Conservation (phyloP, 1,140 invertebrate species). For the Drosophila pseudoobscura region DNA sequence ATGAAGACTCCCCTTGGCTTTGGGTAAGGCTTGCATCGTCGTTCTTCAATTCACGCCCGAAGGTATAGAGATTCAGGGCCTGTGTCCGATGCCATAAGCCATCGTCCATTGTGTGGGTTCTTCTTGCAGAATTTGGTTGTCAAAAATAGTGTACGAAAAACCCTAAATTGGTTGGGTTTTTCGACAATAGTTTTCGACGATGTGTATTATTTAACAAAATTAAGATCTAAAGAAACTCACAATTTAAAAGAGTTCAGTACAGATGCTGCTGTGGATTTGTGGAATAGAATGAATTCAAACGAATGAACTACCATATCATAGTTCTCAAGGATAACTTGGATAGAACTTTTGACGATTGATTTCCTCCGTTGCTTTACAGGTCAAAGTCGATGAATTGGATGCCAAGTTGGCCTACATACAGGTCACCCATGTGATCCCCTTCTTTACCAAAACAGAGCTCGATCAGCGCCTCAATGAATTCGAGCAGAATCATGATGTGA, state of each 20-base stretch:
- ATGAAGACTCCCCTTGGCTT: conserved; percentile 22
- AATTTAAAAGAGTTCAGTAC: conserved; percentile 48
- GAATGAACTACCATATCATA: background rate
- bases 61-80: background rate
- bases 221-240: conserved; percentile 48
- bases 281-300: background rate
- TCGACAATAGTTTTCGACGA: conserved; percentile 4
- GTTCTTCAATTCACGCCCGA: too few relatives aligned
- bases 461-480: conserved; percentile 90
- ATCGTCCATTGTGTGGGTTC: background rate
- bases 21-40: background rate
- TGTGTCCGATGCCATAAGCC: background rate
- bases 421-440: conserved; percentile 93
- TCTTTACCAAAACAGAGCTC: conserved; percentile 89
- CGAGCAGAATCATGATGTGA: conserved; percentile 94
- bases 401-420: conserved; percentile 94
- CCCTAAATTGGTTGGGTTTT: conserved; percentile 25
- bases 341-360: conserved; percentile 1
- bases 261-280: conserved; percentile 17
- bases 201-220: conserved; percentile 27
- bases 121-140: background rate
- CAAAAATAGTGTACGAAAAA: background rate
- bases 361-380: conserved; percentile 84
- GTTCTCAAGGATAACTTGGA: conserved; percentile 1
- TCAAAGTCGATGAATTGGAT: conserved; percentile 90